Conservation (phyloP, 2,797 vertebrate genomes). For the Enteromius viviparus region DNA sequence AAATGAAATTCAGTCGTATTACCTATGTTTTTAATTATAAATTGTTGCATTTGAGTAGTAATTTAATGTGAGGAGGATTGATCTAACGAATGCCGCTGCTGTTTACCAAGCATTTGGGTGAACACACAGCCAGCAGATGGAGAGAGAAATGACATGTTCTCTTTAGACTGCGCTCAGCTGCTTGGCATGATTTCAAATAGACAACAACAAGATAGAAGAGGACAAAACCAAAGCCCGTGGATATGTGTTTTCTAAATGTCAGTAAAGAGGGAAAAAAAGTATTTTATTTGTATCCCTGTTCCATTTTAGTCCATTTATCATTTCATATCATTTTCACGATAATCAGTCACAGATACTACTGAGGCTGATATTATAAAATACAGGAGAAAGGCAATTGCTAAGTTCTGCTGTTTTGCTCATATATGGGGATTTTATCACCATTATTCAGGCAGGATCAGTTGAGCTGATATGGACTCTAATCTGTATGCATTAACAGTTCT, state of each 20-base stretch:
- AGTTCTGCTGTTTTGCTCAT: background rate
- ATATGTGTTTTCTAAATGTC: background rate
- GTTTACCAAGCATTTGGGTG: slow-evolving; percentile 11
- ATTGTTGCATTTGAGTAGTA: background rate
- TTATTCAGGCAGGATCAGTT: background rate
- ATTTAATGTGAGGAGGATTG: background rate
- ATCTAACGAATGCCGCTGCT: background rate
- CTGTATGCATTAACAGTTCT: background rate
- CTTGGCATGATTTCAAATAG: slow-evolving; percentile 12
- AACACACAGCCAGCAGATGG: slow-evolving; percentile 28
- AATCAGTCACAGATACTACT: background rate
- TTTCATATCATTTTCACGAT: no score
- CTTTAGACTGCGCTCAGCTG: slow-evolving; percentile 24
- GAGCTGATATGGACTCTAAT: slow-evolving; percentile 7
- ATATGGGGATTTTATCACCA: background rate
- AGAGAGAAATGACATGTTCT: slow-evolving; percentile 14
- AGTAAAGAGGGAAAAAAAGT: background rate
- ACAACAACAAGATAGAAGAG: background rate
- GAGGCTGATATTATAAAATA: background rate
- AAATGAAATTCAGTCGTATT: background rate
- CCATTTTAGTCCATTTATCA: no score
- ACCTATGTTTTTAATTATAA: background rate
- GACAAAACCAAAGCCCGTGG: background rate
- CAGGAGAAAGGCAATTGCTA: background rate
- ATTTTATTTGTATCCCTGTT: background rate